Conservation (phyloP, 2,113 vertebrate species). For the Barbus barbus region DNA sequence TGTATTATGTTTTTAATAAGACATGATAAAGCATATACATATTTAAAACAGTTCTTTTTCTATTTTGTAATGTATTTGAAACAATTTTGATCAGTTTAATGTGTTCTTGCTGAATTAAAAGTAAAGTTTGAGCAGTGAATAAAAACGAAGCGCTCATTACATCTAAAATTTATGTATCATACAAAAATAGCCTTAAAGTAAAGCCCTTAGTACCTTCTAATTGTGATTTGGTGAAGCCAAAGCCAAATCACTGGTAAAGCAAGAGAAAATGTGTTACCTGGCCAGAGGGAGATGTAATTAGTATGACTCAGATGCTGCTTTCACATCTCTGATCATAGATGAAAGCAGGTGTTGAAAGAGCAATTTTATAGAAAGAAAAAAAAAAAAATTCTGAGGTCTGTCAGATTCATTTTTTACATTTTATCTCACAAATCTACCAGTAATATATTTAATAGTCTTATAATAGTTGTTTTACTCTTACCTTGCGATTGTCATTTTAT, state of each 20-base stretch:
- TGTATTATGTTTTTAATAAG: not conserved
- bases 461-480: not conserved
- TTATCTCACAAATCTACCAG: not conserved
- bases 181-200: not conserved
- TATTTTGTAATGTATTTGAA: not conserved
- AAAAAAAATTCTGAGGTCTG: slow-evolving; percentile 23
- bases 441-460: not conserved
- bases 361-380: not conserved
- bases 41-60: not conserved
- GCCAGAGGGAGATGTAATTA: slow-evolving; percentile 10
- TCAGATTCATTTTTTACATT: not conserved
- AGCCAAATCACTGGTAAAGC: not conserved
- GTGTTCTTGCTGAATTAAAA: not conserved
- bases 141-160: not conserved
- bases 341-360: slow-evolving; percentile 37
- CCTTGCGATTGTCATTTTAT: slow-evolving; percentile 36
- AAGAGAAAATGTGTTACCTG: slow-evolving; percentile 29
- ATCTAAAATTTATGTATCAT: not conserved
- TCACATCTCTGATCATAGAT: slow-evolving; percentile 41
- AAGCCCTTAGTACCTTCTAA: not conserved
- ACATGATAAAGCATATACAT: not conserved
- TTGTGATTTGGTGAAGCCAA: not conserved
- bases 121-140: not conserved
- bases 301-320: slow-evolving; percentile 31
- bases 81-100: not conserved